These are phyloP conservation scores for Aphrophora alni DNA, from an alignment of 2,888 invertebrate genomes.

Conservation along the genomic window DNA sequence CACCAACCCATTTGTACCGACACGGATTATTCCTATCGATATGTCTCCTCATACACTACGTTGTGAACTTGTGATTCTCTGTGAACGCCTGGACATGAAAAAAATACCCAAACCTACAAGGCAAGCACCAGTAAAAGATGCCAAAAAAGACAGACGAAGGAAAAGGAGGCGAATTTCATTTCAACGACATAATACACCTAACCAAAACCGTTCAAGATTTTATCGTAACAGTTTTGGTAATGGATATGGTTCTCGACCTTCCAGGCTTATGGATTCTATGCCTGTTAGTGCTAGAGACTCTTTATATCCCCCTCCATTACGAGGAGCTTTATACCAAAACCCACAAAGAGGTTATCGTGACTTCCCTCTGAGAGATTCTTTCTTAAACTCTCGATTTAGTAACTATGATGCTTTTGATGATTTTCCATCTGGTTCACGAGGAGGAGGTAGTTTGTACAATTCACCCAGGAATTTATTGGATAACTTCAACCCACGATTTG, in stretches of 20 bases:
- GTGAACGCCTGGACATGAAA: slow-evolving; percentile 55
- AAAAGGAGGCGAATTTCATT: neutral
- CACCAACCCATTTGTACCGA: slow-evolving; percentile 60
- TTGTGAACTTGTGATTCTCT: slow-evolving; percentile 64
- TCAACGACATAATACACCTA: neutral
- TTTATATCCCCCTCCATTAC: slow-evolving; percentile 34
- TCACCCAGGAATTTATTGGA: neutral
- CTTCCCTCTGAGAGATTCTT: neutral
- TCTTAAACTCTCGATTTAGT: neutral
- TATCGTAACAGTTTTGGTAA: neutral
- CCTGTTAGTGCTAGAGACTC: slow-evolving; percentile 20
- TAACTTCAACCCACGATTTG: neutral
- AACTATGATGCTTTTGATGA: neutral
- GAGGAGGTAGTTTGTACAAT: neutral
- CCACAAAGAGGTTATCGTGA: neutral
- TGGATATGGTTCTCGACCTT: neutral
- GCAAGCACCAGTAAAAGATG: slow-evolving; percentile 12
- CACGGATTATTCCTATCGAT: slow-evolving; percentile 64
- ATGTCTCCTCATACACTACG: slow-evolving; percentile 68
- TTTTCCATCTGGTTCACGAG: neutral
- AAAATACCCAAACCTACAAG: slow-evolving; percentile 46
- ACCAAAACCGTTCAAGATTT: neutral
- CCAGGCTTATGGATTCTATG: neutral
- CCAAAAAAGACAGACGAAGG: neutral
- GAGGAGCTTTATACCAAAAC: slow-evolving; percentile 32